These are phyloP conservation scores for Panonychus citri DNA, from an alignment of 1,140 invertebrate genomes.

Conservation along the genomic window DNA sequence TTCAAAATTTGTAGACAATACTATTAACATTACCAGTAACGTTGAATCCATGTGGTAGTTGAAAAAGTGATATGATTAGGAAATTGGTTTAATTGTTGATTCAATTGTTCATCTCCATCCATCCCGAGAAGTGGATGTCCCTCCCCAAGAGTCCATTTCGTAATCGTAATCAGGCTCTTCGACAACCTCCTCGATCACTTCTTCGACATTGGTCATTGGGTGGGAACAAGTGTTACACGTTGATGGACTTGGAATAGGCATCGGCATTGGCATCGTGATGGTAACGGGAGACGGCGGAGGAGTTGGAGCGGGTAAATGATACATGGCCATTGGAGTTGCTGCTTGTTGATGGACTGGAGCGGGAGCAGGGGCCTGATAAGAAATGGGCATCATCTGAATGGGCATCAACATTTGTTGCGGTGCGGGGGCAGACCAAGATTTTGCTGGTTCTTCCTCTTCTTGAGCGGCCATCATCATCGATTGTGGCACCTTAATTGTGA, in stretches of 20 bases:
- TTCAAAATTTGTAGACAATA: too few relatives aligned
- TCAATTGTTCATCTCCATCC: neutral
- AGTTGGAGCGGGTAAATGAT: neutral
- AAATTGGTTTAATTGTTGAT: conserved; percentile 4
- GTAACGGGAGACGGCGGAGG: neutral
- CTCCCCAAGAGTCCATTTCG: too few relatives aligned
- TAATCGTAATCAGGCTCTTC: neutral
- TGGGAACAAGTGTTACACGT: neutral
- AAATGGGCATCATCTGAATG: too few relatives aligned
- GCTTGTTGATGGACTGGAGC: too few relatives aligned
- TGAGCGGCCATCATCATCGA: neutral
- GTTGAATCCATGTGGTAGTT: too few relatives aligned
- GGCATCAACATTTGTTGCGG: neutral
- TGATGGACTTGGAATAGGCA: too few relatives aligned
- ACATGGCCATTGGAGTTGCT: neutral
- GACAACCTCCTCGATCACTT: neutral
- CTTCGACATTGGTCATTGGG: neutral
- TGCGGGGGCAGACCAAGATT: neutral
- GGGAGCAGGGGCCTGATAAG: too few relatives aligned
- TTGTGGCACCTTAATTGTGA: neutral
- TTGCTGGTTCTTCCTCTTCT: neutral
- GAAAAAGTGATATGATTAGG: too few relatives aligned
- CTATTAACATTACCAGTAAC: too few relatives aligned
- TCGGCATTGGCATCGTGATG: too few relatives aligned
- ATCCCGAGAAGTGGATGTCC: too few relatives aligned